Conservation (phyloP, 2,797 vertebrate genomes). For the Rhodeus uyekii region DNA sequence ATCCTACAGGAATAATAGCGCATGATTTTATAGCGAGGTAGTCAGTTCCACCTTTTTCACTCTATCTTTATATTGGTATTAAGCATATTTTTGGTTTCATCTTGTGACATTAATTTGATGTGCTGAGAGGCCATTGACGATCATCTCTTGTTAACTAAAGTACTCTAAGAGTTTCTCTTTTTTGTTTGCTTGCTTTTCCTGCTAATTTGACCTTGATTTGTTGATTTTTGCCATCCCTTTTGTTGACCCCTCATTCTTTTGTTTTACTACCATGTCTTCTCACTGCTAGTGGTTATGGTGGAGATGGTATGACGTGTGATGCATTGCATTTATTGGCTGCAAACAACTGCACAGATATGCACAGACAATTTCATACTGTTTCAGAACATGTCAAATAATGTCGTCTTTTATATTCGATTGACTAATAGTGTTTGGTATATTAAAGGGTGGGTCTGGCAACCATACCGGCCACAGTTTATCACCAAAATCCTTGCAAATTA, state of each 20-base stretch:
- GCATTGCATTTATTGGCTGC: slow-evolving; percentile 71
- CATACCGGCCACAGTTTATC: background rate
- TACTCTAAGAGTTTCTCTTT: slow-evolving; percentile 34
- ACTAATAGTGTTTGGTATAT: slow-evolving; percentile 49
- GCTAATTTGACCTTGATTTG: slow-evolving; percentile 36
- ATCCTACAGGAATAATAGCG: slow-evolving; percentile 8
- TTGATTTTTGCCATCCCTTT: slow-evolving; percentile 56
- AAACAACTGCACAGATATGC: slow-evolving; percentile 59
- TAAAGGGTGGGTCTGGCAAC: slow-evolving; percentile 68
- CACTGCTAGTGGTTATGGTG: slow-evolving; percentile 50
- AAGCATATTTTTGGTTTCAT: slow-evolving; percentile 36
- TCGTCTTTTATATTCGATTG: slow-evolving; percentile 33
- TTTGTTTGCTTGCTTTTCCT: slow-evolving; percentile 46
- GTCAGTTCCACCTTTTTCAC: slow-evolving; percentile 32
- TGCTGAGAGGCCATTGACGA: slow-evolving; percentile 31
- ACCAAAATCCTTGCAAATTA: background rate
- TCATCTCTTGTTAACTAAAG: slow-evolving; percentile 31
- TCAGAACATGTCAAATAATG: slow-evolving; percentile 19
- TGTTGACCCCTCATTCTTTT: slow-evolving; percentile 53
- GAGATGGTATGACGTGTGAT: slow-evolving; percentile 62
- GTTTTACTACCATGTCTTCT: slow-evolving; percentile 59
- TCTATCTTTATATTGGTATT: slow-evolving; percentile 4
- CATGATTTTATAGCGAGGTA: slow-evolving; percentile 31
- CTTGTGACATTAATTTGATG: slow-evolving; percentile 29
- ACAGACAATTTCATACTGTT: slow-evolving; percentile 46